phyloP scores from a whole-genome alignment of 2,888 invertebrate species.

The Cephonodes hylas region DNA sequence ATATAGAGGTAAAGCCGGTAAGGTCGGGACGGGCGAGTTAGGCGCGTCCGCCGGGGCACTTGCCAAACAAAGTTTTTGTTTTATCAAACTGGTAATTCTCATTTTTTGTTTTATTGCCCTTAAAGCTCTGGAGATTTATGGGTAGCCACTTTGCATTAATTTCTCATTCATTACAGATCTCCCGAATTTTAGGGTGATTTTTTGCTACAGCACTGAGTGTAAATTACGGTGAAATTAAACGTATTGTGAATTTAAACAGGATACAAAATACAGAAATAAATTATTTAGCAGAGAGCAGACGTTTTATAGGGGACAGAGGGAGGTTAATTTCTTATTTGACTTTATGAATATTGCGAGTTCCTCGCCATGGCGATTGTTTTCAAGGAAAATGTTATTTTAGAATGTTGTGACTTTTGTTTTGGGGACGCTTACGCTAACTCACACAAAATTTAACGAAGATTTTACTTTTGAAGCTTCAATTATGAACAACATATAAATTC shows the following conservation, averaged over 20 bases:
- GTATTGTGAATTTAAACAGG: constrained; percentile 23
- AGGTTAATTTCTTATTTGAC: constrained; percentile 7
- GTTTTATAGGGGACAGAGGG: constrained; percentile 4
- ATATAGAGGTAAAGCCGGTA: constrained; percentile 42
- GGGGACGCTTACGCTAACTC: not conserved
- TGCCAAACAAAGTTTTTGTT: constrained; percentile 75
- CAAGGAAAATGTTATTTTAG: not conserved
- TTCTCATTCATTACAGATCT: constrained; percentile 74
- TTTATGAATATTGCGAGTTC: not conserved
- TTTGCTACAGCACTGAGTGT: constrained; percentile 50
- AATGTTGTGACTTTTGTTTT: not conserved
- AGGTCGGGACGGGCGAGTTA: constrained; percentile 38
- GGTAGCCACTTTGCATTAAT: constrained; percentile 76
- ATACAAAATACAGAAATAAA: constrained; percentile 14
- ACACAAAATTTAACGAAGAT: not conserved
- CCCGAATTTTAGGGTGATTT: constrained; percentile 59
- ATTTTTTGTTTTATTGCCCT: constrained; percentile 76
- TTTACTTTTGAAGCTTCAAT: not conserved
- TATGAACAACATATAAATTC: not conserved
- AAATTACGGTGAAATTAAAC: constrained; percentile 50
- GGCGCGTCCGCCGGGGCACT: constrained; percentile 60
- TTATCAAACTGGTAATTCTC: constrained; percentile 74
- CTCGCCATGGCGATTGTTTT: not conserved
- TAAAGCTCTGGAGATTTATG: constrained; percentile 72
- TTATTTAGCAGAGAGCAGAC: not conserved